phyloP scores from a whole-genome alignment of 1,140 invertebrate species.

The Ericerus pela region DNA sequence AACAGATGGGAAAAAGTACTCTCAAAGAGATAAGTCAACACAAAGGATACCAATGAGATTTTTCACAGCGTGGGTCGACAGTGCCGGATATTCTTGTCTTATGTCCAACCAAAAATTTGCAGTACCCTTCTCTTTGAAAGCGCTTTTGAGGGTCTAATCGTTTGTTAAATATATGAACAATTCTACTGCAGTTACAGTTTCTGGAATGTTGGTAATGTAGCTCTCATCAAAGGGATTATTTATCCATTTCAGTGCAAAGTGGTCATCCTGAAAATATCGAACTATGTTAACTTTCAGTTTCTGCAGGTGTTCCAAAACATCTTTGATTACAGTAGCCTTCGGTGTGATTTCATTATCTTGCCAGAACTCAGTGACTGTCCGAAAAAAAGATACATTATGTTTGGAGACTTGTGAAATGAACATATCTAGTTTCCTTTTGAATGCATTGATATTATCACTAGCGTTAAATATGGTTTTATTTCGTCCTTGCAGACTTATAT shows the following conservation, averaged over 20 bases:
- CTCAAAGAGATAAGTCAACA: constrained; percentile 7
- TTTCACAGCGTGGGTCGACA: background rate
- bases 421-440: background rate
- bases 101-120: background rate
- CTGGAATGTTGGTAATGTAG: constrained; percentile 1
- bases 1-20: constrained; percentile 6
- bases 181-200: background rate
- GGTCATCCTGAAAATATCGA: background rate
- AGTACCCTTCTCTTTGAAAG: background rate
- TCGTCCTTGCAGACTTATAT: background rate
- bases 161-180: background rate
- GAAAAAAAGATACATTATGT: background rate
- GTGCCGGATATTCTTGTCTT: background rate
- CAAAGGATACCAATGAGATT: constrained; percentile 6
- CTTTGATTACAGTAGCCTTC: background rate
- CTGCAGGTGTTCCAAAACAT: background rate
- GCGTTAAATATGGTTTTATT: background rate
- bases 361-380: background rate
- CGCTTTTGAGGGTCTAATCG: background rate
- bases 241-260: background rate
- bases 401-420: constrained; percentile 4
- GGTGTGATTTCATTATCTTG: background rate
- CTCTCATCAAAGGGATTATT: background rate
- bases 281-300: background rate
- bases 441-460: background rate